These are phyloP conservation scores for Scolopax rusticola DNA, from an alignment of 2,797 vertebrate genomes.

Conservation along the genomic window DNA sequence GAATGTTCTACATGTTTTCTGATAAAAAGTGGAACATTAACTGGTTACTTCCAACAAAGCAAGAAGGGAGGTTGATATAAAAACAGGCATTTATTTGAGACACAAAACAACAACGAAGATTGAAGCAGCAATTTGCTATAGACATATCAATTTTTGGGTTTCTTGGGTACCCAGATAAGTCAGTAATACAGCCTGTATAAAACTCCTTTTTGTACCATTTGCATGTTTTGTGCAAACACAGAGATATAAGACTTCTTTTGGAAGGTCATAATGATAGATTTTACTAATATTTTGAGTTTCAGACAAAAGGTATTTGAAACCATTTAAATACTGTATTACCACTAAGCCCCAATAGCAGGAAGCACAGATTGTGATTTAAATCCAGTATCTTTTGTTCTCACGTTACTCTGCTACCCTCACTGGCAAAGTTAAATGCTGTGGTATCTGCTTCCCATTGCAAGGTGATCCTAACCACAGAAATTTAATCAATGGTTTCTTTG, in stretches of 20 bases:
- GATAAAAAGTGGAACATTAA: background rate
- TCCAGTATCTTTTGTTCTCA: background rate
- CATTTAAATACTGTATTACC: background rate
- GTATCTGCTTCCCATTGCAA: background rate
- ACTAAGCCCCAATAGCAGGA: background rate
- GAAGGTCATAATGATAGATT: background rate
- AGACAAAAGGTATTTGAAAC: background rate
- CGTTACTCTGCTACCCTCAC: background rate
- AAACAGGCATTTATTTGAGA: background rate
- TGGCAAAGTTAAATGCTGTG: background rate
- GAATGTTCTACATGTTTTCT: background rate
- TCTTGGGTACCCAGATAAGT: background rate
- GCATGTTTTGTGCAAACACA: background rate
- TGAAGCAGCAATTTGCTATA: background rate
- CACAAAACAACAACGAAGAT: background rate
- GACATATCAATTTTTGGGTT: background rate
- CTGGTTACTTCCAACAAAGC: background rate
- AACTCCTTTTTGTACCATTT: background rate
- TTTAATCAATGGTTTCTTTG: conserved; percentile 23
- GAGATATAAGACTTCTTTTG: background rate
- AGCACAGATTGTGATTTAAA: background rate
- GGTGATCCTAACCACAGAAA: background rate
- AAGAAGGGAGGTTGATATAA: background rate
- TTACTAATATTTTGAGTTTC: background rate
- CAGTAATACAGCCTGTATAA: background rate